A percentile compares a stretch with the other conserved stretches of the same genome.
phyloP scores from a whole-genome alignment of 2,797 vertebrate species.

The Hippopotamyrus pictus region DNA sequence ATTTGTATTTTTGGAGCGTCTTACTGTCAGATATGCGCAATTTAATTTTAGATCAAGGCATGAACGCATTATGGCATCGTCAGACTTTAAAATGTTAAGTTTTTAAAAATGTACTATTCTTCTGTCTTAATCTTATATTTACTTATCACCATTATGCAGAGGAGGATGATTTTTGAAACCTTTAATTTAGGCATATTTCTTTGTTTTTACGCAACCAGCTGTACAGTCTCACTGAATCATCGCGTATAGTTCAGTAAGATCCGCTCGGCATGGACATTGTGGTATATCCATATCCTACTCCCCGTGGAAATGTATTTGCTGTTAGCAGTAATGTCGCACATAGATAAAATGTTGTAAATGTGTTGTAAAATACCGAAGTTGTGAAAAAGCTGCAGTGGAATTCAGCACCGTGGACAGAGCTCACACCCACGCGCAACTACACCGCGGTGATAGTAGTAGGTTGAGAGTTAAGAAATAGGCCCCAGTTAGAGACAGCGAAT shows the following conservation, averaged over 20 bases:
- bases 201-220: background rate
- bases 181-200: background rate
- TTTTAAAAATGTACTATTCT: background rate
- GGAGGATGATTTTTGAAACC: background rate
- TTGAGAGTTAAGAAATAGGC: background rate
- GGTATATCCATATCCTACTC: background rate
- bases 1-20: background rate
- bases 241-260: slow-evolving; percentile 12
- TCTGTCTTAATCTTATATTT: background rate
- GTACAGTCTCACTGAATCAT: background rate
- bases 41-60: background rate
- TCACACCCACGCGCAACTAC: background rate
- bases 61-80: background rate
- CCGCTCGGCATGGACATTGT: slow-evolving; percentile 5
- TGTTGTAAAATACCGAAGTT: background rate
- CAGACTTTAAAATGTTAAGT: background rate
- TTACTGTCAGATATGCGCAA: background rate
- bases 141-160: background rate
- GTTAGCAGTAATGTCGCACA: slow-evolving; percentile 6
- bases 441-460: background rate
- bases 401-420: slow-evolving; percentile 32
- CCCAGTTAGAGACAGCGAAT: background rate
- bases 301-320: slow-evolving; percentile 10
- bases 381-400: background rate
- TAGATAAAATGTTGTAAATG: slow-evolving; percentile 3